Evolutionary conservation across 2,888 invertebrate species (phyloP), one percentile per base, ranked within the genome.

Genomic region (Quadroppia sp.): DNA sequence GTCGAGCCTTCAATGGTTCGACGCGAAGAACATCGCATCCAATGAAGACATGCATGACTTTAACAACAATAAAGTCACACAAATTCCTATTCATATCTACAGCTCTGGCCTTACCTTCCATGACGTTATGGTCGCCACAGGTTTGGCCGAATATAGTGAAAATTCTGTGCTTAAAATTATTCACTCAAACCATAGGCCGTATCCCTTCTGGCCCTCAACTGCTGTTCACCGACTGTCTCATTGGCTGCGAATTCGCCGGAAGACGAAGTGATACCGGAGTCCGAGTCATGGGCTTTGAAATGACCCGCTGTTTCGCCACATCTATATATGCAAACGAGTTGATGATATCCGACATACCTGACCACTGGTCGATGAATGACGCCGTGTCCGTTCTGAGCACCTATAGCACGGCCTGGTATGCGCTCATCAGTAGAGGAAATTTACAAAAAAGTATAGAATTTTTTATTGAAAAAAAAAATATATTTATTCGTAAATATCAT

Each of bases 381-480:
- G 95, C 96, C 20, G 88, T 94, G n/a, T 93, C 95, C 0, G 89
- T 96, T 78, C 95, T 96, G 3, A 93, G 94, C 59, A 94, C 92
- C 67, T 96, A 95, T 83, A 88, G 92, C 64, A 96, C 95, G 17
- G 87, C 85, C 2, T 86, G 86, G 84, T 97, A 96, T 83, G 94
- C 96, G 64, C 85, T 98, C 77, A 83, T 88, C 42, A 89, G 95
- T 69, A 87, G 98, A 78, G 98, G 96, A 48, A 87, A 89, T 80
- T 87, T 96, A 86, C 87, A 87, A 80, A 75, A 86, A 77, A 93
- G 94, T 11, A 96, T 80, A 89, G 97, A 78, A 96, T 4, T 13
- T 48, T 13, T 48, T 48, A n/a, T n/a, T n/a, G n/a, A n/a, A n/a
- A n/a, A 45, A 48, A n/a, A n/a, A n/a, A n/a, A n/a, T n/a, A n/a